A percentile compares a stretch with the other conserved stretches of the same genome.
phyloP scores from a whole-genome alignment of 53 echinoderm and acorn worm species.

The Apostichopus leukothele region DNA sequence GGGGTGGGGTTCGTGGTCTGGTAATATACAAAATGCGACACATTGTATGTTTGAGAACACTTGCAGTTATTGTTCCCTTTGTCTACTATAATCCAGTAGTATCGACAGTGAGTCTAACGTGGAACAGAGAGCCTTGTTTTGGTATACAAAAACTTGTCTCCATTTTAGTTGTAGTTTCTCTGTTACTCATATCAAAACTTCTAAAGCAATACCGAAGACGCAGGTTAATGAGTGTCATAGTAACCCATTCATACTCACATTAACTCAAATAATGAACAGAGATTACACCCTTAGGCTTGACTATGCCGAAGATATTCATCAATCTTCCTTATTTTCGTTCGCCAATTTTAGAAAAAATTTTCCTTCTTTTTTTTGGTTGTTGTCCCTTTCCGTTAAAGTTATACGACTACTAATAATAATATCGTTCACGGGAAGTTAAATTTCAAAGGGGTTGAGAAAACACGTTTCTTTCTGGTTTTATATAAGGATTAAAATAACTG shows the following conservation, averaged over 20 bases:
- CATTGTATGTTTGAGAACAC: not conserved
- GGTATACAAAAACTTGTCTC: not conserved
- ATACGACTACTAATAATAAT: conserved; percentile 29
- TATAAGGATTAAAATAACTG: conserved; percentile 45
- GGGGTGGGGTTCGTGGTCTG: too few relatives aligned
- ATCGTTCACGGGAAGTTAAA: conserved; percentile 27
- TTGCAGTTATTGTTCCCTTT: not conserved
- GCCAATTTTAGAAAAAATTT: conserved; percentile 1
- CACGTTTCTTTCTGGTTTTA: conserved; percentile 13
- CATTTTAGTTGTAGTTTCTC: not conserved
- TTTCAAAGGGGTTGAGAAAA: conserved; percentile 33
- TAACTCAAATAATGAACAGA: conserved; percentile 36
- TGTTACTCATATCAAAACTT: conserved; percentile 3
- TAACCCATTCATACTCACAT: conserved; percentile 40
- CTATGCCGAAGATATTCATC: conserved; percentile 11
- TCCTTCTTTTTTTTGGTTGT: not conserved
- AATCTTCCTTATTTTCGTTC: conserved; percentile 32
- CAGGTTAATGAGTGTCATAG: conserved; percentile 46
- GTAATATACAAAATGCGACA: too few relatives aligned
- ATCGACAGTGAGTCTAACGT: not conserved
- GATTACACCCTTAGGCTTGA: conserved; percentile 16
- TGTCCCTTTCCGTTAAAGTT: conserved; percentile 24
- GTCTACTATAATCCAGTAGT: not conserved
- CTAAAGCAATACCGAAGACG: conserved; percentile 3
- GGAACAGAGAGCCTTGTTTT: not conserved